Percentiles rank a stretch among this genome's conserved stretches.
Evolutionary conservation across 2,888 invertebrate species (phyloP).

Genomic region (Cephus spinipes): DNA sequence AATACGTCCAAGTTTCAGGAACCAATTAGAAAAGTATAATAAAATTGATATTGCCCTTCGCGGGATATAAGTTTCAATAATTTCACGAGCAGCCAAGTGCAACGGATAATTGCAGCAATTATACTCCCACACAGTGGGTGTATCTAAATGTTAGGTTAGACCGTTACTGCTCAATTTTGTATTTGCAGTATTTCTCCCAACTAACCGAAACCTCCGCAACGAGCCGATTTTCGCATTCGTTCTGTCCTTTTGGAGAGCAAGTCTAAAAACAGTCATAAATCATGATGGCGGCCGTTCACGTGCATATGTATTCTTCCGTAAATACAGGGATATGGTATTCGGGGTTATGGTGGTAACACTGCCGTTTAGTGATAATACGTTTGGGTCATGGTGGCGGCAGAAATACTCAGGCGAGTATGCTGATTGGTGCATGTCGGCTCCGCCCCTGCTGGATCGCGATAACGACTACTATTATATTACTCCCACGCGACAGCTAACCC

Average conservation of each 20-base stretch:
- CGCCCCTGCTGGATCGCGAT: constrained; percentile 56
- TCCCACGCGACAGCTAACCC: constrained; percentile 49
- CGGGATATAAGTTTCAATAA: neutral
- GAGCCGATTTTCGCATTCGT: neutral
- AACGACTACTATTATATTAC: constrained; percentile 58
- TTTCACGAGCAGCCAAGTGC: neutral
- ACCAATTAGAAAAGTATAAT: neutral
- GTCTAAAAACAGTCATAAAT: constrained; percentile 41
- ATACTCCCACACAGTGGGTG: neutral
- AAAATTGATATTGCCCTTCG: neutral
- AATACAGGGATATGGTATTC: neutral
- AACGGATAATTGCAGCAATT: neutral
- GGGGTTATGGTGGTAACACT: constrained; percentile 2
- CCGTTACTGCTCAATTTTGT: neutral
- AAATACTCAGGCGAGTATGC: constrained; percentile 50
- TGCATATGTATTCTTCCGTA: constrained; percentile 13
- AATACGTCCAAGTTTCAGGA: neutral
- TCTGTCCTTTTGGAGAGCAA: neutral
- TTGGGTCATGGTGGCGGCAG: constrained; percentile 49
- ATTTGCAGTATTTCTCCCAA: neutral
- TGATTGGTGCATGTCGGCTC: constrained; percentile 58
- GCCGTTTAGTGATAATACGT: constrained; percentile 53
- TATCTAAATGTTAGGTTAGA: neutral
- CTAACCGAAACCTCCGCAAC: neutral
- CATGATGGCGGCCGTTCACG: constrained; percentile 52